Evolutionary conservation across 2,888 invertebrate species (phyloP).

Genomic region (Trisateles emortualis): DNA sequence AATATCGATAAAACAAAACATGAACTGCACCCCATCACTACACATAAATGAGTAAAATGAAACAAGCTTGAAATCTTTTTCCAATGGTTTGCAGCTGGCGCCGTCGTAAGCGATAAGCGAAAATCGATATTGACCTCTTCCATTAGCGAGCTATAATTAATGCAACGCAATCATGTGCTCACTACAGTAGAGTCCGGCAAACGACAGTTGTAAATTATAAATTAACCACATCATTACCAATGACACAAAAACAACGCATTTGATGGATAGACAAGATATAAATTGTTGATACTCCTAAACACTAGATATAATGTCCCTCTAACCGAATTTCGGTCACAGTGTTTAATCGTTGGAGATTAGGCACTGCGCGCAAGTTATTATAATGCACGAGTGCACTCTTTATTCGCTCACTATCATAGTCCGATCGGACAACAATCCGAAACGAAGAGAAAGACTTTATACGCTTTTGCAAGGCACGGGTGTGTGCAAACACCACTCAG

Average conservation of each 20-base stretch:
- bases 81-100: slow-evolving; percentile 67
- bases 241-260: slow-evolving; percentile 11
- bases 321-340: no score
- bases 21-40: slow-evolving; percentile 16
- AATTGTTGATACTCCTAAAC: neutral
- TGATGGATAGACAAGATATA: neutral
- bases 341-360: no score
- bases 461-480: no score
- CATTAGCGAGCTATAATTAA: slow-evolving; percentile 73
- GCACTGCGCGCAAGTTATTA: no score
- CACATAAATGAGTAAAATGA: slow-evolving; percentile 41
- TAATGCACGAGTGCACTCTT: no score
- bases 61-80: slow-evolving; percentile 68
- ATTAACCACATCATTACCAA: slow-evolving; percentile 28
- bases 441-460: no score
- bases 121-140: slow-evolving; percentile 73
- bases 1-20: neutral
- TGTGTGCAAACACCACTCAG: no score
- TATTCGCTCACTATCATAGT: no score
- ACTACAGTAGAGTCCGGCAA: slow-evolving; percentile 23
- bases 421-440: no score
- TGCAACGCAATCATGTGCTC: slow-evolving; percentile 64
- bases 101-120: slow-evolving; percentile 72
- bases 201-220: slow-evolving; percentile 34
- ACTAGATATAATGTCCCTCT: no score